A percentile compares a stretch with the other conserved stretches of the same genome.
Conservation (phyloP, 2,797 vertebrate genomes). For the Crax fasciolata region DNA sequence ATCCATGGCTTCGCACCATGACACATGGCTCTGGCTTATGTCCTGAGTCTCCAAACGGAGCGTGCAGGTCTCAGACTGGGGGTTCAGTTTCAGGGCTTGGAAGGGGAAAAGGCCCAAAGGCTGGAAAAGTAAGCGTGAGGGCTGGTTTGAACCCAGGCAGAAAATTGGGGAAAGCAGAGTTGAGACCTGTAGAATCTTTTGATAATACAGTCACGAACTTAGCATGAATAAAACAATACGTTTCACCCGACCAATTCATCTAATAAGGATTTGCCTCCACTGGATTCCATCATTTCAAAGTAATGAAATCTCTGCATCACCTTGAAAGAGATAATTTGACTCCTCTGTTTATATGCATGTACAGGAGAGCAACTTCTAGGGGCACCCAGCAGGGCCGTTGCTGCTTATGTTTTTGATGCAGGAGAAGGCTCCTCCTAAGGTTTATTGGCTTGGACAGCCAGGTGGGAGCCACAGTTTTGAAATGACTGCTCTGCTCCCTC, state of each 20-base stretch:
- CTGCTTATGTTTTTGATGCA: neutral
- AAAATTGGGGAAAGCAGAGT: neutral
- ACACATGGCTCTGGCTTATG: neutral
- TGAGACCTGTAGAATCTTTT: neutral
- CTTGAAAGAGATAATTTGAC: constrained; percentile 58
- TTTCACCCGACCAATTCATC: constrained; percentile 58
- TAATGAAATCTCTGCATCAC: constrained; percentile 61
- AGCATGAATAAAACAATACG: constrained; percentile 39
- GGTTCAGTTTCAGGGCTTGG: neutral
- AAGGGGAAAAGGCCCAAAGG: neutral
- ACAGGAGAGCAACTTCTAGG: constrained; percentile 14
- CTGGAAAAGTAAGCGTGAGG: neutral
- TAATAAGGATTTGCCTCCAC: constrained; percentile 40
- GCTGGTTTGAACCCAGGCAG: neutral
- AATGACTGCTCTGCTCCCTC: neutral
- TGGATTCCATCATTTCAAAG: constrained; percentile 25
- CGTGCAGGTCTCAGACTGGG: neutral
- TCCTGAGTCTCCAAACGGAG: neutral
- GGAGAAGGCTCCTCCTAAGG: neutral
- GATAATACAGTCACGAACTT: neutral
- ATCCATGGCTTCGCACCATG: neutral
- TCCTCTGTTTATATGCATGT: neutral
- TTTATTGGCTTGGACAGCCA: constrained; percentile 11
- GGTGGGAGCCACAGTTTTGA: neutral
- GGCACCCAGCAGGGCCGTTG: neutral